Percentiles rank a stretch among this genome's conserved stretches.
These are phyloP conservation scores for Lutjanus argentimaculatus DNA, from an alignment of 2,797 vertebrate genomes.

Conservation along the genomic window DNA sequence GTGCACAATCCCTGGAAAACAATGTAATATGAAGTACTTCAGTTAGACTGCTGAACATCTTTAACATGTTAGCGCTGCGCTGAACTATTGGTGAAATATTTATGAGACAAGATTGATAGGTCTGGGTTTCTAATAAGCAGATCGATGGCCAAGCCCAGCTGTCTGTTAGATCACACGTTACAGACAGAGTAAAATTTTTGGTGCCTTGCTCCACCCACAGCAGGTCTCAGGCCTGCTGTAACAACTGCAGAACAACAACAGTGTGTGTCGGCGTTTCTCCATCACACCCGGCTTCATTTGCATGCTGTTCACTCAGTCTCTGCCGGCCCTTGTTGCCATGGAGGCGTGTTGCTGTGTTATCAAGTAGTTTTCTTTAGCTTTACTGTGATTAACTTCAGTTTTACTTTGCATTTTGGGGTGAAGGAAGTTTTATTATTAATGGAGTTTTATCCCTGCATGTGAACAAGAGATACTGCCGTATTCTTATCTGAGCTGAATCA, in stretches of 20 bases:
- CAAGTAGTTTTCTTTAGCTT: conserved; percentile 10
- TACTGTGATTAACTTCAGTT: not conserved
- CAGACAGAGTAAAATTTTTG: not conserved
- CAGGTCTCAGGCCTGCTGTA: not conserved
- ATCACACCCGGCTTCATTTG: conserved; percentile 37
- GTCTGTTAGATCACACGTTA: not conserved
- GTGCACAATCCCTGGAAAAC: not conserved
- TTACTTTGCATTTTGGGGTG: not conserved
- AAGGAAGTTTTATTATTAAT: conserved; percentile 1
- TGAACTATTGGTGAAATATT: not conserved
- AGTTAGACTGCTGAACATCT: not conserved
- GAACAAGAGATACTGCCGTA: not conserved
- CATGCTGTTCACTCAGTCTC: conserved; percentile 37
- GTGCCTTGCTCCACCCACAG: not conserved
- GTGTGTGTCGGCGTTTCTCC: not conserved
- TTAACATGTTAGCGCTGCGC: not conserved
- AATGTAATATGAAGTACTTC: not conserved
- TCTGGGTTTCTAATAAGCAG: not conserved
- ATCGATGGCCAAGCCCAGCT: not conserved
- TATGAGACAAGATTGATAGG: not conserved
- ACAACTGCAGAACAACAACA: conserved; percentile 2
- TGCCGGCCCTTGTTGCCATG: conserved; percentile 59
- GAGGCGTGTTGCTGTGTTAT: conserved; percentile 34
- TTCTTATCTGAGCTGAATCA: not conserved
- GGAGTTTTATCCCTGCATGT: not conserved